A percentile compares a stretch with the other conserved stretches of the same genome.
These are phyloP conservation scores for Scaptomyza caliginosa DNA, from an alignment of 2,888 invertebrate genomes.

Conservation along the genomic window DNA sequence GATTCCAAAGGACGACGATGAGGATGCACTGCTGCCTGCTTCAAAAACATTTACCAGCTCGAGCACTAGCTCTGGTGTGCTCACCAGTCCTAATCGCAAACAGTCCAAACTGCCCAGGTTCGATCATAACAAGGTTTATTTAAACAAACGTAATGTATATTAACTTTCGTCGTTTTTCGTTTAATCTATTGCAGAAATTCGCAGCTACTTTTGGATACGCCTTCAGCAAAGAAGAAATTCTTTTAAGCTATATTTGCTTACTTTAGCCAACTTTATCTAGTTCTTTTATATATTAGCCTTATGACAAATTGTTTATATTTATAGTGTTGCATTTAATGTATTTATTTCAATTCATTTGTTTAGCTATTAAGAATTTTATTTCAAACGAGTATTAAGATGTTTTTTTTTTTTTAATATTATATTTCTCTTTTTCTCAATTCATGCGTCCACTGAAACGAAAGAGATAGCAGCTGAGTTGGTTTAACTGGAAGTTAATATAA, in stretches of 20 bases:
- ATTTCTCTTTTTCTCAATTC: neutral
- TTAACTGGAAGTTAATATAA: neutral
- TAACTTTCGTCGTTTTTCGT: neutral
- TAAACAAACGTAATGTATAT: too few species aligned
- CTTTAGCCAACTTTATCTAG: neutral
- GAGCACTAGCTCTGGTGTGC: neutral
- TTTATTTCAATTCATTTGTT: neutral
- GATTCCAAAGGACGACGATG: neutral
- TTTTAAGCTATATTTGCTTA: conserved; percentile 11
- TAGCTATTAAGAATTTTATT: neutral
- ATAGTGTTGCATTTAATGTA: neutral
- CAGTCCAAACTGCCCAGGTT: conserved; percentile 13
- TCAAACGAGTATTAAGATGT: neutral
- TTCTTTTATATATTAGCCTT: neutral
- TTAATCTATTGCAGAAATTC: conserved; percentile 23
- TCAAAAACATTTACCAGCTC: neutral
- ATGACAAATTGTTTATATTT: neutral
- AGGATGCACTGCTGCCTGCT: neutral
- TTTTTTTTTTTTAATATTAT: neutral
- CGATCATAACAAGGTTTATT: neutral
- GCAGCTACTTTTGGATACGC: conserved; percentile 30
- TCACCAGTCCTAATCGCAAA: neutral
- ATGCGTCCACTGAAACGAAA: neutral
- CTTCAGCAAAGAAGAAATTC: conserved; percentile 42
- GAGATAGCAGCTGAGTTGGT: neutral